Evolutionary conservation across 1,140 invertebrate species (phyloP), one percentile per base, ranked within the genome.

Genomic region (Nomia melanderi): DNA sequence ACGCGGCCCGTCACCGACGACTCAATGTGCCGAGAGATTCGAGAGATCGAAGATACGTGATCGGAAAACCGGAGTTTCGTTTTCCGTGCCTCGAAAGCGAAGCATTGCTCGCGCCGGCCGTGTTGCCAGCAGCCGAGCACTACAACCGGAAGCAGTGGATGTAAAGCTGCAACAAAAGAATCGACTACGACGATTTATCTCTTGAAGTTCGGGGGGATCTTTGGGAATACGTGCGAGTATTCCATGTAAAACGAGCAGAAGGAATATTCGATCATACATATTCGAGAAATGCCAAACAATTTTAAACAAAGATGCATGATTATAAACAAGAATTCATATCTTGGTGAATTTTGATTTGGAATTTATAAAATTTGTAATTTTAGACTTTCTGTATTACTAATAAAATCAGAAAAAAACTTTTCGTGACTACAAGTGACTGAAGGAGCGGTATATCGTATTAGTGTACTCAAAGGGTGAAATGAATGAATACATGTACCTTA

Each of bases 21-120:
- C 29, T 33, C 25, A 2, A 39, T 31, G n/a, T 56, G 36, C 36
- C 57, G 67, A 29, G 25, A 79, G 70, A 62, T 75, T 53, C 50
- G 66, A 75, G 29, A 78, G 74, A 71, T 79, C 76, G 64, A 59
- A 44, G 71, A 31, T 79, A 87, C 86, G 87, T 88, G 86, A 88
- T 79, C 39, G 77, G 82, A 74, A 81, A 82, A 66, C 59, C 75
- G 53, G 59, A 83, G 59, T 53, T 50, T 31, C 47, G 65, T 59
- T 81, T 56, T 77, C 62, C 86, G 84, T 81, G 86, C 77, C 60
- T 39, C 12, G 78, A 70, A 56, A 84, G 50, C 59, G 57, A 76
- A 82, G 69, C 50, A 20, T 27, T 50, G 6, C 33, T 4, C 27
- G 54, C 29, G 36, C 4, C 36, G 29, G 36, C 4, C 36, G 29